These are phyloP conservation scores for Daboia siamensis DNA, from an alignment of 2,113 vertebrate genomes.

Conservation along the genomic window DNA sequence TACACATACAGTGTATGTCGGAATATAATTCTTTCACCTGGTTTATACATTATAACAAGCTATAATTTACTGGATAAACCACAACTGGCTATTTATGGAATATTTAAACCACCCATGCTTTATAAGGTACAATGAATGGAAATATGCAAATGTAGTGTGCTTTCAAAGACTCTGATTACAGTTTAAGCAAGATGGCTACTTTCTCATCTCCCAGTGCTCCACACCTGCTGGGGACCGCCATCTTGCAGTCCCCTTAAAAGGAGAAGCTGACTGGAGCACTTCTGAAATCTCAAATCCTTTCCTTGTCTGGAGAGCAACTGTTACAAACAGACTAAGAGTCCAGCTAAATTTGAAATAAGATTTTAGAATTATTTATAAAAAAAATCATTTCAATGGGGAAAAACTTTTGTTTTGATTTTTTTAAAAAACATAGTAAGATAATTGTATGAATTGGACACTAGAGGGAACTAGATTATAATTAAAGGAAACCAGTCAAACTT, in stretches of 20 bases:
- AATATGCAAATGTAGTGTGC: not conserved
- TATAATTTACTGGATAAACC: not conserved
- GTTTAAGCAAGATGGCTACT: not conserved
- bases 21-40: not conserved
- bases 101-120: not conserved
- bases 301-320: not conserved
- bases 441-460: not conserved
- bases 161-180: not conserved
- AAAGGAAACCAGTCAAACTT: not conserved
- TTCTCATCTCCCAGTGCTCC: not conserved
- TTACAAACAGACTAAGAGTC: not conserved
- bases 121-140: not conserved
- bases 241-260: not conserved
- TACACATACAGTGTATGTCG: not conserved
- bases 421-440: not conserved
- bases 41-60: not conserved
- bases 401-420: not conserved
- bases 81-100: not conserved
- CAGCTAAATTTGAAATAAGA: not conserved
- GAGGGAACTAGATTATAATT: not conserved
- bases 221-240: not conserved
- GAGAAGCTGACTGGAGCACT: not conserved
- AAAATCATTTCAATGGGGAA: not conserved
- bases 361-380: not conserved
- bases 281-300: not conserved